Evolutionary conservation across 2,888 invertebrate genomes (phyloP), one percentile per base, ranked within the genome.

Genomic region (Pollenia angustigena): DNA sequence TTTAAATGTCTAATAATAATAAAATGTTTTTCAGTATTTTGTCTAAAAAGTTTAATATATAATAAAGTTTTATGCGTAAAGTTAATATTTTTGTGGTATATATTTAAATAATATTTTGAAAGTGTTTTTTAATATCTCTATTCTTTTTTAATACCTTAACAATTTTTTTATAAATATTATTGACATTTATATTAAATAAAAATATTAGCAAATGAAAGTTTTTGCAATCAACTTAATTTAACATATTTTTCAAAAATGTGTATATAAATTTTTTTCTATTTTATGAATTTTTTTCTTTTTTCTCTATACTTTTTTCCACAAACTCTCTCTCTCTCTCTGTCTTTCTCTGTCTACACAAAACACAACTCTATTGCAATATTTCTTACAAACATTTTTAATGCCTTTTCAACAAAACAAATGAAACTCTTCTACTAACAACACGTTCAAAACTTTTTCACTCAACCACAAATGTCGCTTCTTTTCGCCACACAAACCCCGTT

Each of bases 271-370:
- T 18, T n/a, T 54, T 23, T n/a, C 42, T 50, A n/a, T 79, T 79
- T 69, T 75, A 60, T 60, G 32, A 62, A 72, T 68, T 79, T 69
- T 74, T 85, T 82, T 64, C 78, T 64, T 86, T 86, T 85, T 60
- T 85, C 64, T 83, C 76, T 81, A 66, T 79, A 82, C 74, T 82
- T 62, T 60, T 76, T 80, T 71, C 60, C 72, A 32, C 40, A 71
- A 12, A 32, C 32, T 32, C 32, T 32, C 32, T 32, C 32, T 6
- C 32, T 32, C 32, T 32, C 32, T 6, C 32, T 32, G 6, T 32
- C 32, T 32, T 32, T 32, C 6, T 32, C 32, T 32, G 32, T 32
- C 74, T 64, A n/a, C 48, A 68, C 68, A 79, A 4, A 42, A 56
- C 64, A 56, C 12, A 11, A 62, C 54, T 58, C 14, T 4, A 81